Conservation (phyloP, 1,140 invertebrate genomes). For the Heliothis virescens region DNA sequence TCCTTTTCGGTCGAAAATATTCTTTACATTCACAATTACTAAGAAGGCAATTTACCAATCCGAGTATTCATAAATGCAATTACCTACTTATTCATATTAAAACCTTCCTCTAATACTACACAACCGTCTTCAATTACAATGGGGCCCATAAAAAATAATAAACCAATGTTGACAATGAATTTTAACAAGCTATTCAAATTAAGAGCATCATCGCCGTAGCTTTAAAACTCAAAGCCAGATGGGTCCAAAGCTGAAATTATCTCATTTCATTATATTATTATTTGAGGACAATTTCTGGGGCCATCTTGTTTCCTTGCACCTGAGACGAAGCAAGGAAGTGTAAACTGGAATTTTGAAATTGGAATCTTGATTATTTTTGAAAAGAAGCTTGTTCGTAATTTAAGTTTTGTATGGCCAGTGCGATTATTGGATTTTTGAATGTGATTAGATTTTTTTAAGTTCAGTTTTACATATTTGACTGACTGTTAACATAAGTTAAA, state of each 20-base stretch:
- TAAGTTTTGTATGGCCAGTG: neutral
- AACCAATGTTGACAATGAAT: constrained; percentile 33
- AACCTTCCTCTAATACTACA: neutral
- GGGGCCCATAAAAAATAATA: constrained; percentile 29
- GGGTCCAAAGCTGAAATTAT: constrained; percentile 27
- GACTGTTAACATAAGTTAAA: too few relatives aligned
- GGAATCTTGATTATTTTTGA: constrained; percentile 22
- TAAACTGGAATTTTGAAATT: constrained; percentile 28
- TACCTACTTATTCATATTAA: neutral
- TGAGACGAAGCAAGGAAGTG: constrained; percentile 20
- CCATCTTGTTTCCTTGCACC: constrained; percentile 24
- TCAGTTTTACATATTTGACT: too few relatives aligned
- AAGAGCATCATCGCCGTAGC: constrained; percentile 12
- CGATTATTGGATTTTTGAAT: too few relatives aligned
- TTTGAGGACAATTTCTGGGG: constrained; percentile 28
- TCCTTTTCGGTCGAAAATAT: too few relatives aligned
- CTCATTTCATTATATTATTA: constrained; percentile 45
- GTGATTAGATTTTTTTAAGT: too few relatives aligned
- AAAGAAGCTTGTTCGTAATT: neutral
- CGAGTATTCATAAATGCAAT: too few relatives aligned
- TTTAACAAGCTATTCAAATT: constrained; percentile 45
- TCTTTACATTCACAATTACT: too few relatives aligned
- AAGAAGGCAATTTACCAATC: too few relatives aligned
- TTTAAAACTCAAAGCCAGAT: constrained; percentile 36
- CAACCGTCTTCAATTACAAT: constrained; percentile 5